Evolutionary conservation across 2,113 vertebrate species (phyloP), one percentile per base, ranked within the genome.

Genomic region (Cryptomyrus ogoouensis): DNA sequence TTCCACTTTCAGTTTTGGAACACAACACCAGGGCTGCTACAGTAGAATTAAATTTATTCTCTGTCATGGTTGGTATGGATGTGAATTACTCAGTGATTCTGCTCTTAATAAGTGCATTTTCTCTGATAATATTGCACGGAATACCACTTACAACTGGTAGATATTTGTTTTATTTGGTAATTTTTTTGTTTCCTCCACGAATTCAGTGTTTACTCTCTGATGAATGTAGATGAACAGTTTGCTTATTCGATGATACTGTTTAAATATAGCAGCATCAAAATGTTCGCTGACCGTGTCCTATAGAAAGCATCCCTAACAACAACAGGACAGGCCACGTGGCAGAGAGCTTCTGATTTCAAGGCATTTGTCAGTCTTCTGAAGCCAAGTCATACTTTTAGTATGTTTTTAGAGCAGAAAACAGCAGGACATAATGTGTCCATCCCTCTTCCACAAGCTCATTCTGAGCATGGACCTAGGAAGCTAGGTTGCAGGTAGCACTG

Each of bases 31-130:
- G 19, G 44, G 17, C 47, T 52, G 31, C 49, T 74, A 21, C n/a
- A 24, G 19, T 52, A 17, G n/a, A 49, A 52, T 87, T 66, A 90
- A 74, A 49, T 70, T 90, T 87, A 90, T 44, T 87, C 46, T 44
- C 3, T 39, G 84, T 74, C 47, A 90, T 35, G 35, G 21, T 17
- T 44, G 13, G 46, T 24, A 56, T 24, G 19, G 89, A 49, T 77
- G 46, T 3, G 47, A 87, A 87, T 90, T 90, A 90, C 44, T 42
- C 46, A 50, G 7, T 70, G 62, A 42, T 39, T 21, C 12, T 90
- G 39, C 80, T 3, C n/a, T 44, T 58, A 90, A 90, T 89, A 46
- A 83, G 66, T 27, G 66, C 27, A 50, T 90, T 80, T 49, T 19
- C 44, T 85, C 24, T 47, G 56, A 49, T 39, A 50, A 50, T 80